Conservation (phyloP, 2,888 invertebrate species). For the Marasmarcha lunaedactyla region DNA sequence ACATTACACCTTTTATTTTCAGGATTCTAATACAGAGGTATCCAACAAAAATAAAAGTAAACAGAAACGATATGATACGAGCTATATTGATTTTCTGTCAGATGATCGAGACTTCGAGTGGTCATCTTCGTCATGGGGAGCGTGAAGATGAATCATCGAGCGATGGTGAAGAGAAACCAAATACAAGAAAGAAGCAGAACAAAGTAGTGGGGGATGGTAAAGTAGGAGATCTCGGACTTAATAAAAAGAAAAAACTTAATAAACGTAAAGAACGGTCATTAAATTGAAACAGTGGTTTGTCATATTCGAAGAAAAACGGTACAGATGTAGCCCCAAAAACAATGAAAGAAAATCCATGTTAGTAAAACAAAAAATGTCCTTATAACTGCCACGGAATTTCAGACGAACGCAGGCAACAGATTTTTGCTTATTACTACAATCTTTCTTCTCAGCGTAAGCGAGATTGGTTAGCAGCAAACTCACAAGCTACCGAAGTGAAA, state of each 20-base stretch:
- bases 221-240: slow-evolving; percentile 6
- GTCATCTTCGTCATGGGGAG: slow-evolving; percentile 5
- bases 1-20: too few relatives aligned
- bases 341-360: slow-evolving; percentile 5
- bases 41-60: not conserved
- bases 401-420: slow-evolving; percentile 3
- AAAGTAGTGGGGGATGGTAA: slow-evolving; percentile 4
- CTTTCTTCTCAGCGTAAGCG: slow-evolving; percentile 3
- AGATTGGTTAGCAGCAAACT: slow-evolving; percentile 4
- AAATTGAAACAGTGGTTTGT: slow-evolving; percentile 1
- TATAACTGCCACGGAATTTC: slow-evolving; percentile 5
- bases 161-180: slow-evolving; percentile 3
- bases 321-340: not conserved
- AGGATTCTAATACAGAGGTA: slow-evolving; percentile 2
- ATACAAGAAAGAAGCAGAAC: slow-evolving; percentile 5
- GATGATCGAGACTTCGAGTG: slow-evolving; percentile 4
- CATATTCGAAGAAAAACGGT: slow-evolving; percentile 3
- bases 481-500: slow-evolving; percentile 1
- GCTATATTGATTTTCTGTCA: slow-evolving; percentile 6
- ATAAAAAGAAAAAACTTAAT: slow-evolving; percentile 4
- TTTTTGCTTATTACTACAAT: slow-evolving; percentile 4
- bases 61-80: not conserved
- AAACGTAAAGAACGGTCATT: slow-evolving; percentile 2
- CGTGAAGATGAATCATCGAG: slow-evolving; percentile 5
- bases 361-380: slow-evolving; percentile 3